These are phyloP conservation scores for Gallinago jamesoni DNA, from an alignment of 2,113 vertebrate genomes.

Conservation along the genomic window DNA sequence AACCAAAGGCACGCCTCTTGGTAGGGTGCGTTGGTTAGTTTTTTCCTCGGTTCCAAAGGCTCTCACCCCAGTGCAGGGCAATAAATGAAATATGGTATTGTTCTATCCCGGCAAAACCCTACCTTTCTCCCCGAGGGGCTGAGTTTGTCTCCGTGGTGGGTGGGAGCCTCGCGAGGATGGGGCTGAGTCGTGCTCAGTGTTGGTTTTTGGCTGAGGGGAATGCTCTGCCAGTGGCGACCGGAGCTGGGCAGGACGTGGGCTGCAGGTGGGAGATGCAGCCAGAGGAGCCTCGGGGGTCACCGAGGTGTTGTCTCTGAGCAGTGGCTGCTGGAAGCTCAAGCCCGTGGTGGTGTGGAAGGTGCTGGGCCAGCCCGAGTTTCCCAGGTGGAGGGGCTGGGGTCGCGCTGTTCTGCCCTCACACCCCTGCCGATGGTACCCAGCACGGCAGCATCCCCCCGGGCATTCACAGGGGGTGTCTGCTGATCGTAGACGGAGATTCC, in stretches of 20 bases:
- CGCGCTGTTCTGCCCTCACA: fast-evolving
- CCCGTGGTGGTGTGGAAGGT: background rate
- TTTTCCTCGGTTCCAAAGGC: background rate
- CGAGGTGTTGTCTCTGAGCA: fast-evolving
- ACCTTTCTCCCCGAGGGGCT: background rate
- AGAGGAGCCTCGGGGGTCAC: background rate
- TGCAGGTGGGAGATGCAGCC: fast-evolving
- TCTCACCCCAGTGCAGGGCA: background rate
- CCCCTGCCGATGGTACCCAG: background rate
- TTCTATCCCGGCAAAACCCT: fast-evolving
- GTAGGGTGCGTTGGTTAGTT: fast-evolving
- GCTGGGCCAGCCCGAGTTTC: background rate
- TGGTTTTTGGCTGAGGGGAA: background rate
- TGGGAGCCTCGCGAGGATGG: fast-evolving
- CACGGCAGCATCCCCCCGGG: fast-evolving
- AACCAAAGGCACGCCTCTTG: fast-evolving
- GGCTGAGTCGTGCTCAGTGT: fast-evolving
- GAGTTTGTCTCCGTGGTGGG: fast-evolving
- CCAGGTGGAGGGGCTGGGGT: background rate
- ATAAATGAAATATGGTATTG: fast-evolving
- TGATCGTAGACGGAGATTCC: background rate
- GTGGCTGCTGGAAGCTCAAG: background rate
- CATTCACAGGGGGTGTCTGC: background rate
- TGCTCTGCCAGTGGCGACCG: background rate
- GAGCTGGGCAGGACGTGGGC: fast-evolving